phyloP scores from a whole-genome alignment of 2,888 invertebrate genomes.

The Nysson spinosus region DNA sequence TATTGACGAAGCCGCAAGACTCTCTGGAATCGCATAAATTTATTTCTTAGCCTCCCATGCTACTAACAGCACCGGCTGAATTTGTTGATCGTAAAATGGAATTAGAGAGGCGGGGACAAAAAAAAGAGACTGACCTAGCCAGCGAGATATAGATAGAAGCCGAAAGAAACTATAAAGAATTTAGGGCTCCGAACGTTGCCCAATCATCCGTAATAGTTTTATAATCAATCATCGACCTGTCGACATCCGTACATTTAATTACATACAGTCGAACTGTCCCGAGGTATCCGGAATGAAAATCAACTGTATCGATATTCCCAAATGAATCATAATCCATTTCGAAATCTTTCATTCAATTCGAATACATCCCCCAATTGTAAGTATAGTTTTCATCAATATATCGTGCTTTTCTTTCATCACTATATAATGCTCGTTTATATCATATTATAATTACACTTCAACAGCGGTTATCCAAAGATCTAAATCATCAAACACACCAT shows the following conservation, averaged over 20 bases:
- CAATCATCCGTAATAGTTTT: conserved; percentile 20
- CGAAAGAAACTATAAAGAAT: conserved; percentile 10
- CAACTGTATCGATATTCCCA: conserved; percentile 24
- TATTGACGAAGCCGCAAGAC: not conserved
- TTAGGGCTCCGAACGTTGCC: conserved; percentile 22
- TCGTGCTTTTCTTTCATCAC: too few relatives aligned
- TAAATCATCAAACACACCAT: too few relatives aligned
- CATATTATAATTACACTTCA: too few relatives aligned
- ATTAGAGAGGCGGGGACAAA: not conserved
- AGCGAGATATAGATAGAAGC: not conserved
- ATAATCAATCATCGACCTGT: conserved; percentile 40
- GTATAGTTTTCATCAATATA: too few relatives aligned
- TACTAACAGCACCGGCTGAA: not conserved
- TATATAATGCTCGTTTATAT: too few relatives aligned
- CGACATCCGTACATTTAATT: conserved; percentile 28
- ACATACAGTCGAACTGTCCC: conserved; percentile 1
- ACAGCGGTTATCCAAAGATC: too few relatives aligned
- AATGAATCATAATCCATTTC: conserved; percentile 16
- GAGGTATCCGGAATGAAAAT: conserved; percentile 18
- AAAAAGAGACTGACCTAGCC: not conserved
- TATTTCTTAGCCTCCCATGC: not conserved
- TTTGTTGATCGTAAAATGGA: not conserved
- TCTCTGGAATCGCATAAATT: conserved; percentile 19
- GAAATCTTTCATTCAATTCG: conserved; percentile 3
- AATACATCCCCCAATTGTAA: too few relatives aligned